Conservation (phyloP, 2,113 vertebrate species). For the Dolichallabes microphthalmus region DNA sequence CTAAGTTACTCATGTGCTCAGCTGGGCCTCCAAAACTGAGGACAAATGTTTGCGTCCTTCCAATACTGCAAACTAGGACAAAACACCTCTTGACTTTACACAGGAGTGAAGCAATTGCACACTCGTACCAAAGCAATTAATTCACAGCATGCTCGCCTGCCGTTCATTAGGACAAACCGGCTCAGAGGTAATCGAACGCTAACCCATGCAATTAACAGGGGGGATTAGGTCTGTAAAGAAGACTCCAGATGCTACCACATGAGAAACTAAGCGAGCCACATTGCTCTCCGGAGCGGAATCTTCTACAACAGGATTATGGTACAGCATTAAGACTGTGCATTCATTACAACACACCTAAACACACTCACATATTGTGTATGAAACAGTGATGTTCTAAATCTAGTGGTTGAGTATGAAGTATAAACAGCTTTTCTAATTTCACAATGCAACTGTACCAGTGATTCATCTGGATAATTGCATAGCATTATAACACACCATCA, state of each 20-base stretch:
- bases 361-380: background rate
- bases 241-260: slow-evolving; percentile 48
- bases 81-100: slow-evolving; percentile 41
- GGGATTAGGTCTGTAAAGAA: slow-evolving; percentile 50
- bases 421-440: background rate
- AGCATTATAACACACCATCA: background rate
- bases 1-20: slow-evolving; percentile 37
- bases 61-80: slow-evolving; percentile 49
- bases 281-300: background rate
- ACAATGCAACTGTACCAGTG: background rate
- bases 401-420: background rate
- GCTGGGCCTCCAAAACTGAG: slow-evolving; percentile 32
- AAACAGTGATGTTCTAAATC: background rate
- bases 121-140: slow-evolving; percentile 55
- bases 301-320: slow-evolving; percentile 20
- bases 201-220: slow-evolving; percentile 53
- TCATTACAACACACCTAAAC: slow-evolving; percentile 16
- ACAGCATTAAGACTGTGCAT: background rate
- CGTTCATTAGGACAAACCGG: slow-evolving; percentile 50
- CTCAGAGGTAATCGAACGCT: slow-evolving; percentile 52
- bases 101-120: slow-evolving; percentile 38
- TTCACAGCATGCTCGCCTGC: slow-evolving; percentile 51
- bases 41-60: slow-evolving; percentile 35
- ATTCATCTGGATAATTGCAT: background rate
- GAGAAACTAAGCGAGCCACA: slow-evolving; percentile 6